These are phyloP conservation scores for Porites rus DNA, from an alignment of 92 coral and sea anemone species.

Conservation along the genomic window DNA sequence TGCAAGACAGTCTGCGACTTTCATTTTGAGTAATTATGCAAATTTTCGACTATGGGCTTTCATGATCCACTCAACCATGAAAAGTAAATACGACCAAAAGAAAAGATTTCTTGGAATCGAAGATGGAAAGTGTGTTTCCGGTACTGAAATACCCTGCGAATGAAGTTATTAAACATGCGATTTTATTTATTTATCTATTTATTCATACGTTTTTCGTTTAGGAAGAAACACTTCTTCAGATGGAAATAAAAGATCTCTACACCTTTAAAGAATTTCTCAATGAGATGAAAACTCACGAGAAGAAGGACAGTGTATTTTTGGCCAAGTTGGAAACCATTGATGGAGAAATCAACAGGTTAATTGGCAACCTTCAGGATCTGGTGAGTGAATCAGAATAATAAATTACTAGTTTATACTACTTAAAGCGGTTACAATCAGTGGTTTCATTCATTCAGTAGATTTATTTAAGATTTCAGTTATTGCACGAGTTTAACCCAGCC, in stretches of 20 bases:
- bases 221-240: constrained; percentile 54
- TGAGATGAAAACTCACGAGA: constrained; percentile 35
- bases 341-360: background rate
- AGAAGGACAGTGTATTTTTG: constrained; percentile 24
- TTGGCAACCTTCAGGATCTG: constrained; percentile 18
- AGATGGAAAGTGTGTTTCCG: constrained; percentile 1
- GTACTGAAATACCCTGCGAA: background rate
- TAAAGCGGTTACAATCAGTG: no score
- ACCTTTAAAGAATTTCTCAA: constrained; percentile 20
- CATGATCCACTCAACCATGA: constrained; percentile 4
- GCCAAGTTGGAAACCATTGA: constrained; percentile 4
- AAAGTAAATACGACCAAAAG: background rate
- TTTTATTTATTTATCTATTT: background rate
- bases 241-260: constrained; percentile 19
- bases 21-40: background rate
- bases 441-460: no score
- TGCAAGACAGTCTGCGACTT: background rate
- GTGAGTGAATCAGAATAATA: constrained; percentile 10
- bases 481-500: no score
- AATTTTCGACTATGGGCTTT: background rate
- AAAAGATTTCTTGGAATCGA: constrained; percentile 24
- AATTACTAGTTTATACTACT: no score
- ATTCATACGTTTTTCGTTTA: constrained; percentile 2
- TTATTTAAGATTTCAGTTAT: no score
- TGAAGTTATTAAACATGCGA: background rate